Evolutionary conservation across 1,140 invertebrate genomes (phyloP).

Genomic region (Hydropsyche tenuis): DNA sequence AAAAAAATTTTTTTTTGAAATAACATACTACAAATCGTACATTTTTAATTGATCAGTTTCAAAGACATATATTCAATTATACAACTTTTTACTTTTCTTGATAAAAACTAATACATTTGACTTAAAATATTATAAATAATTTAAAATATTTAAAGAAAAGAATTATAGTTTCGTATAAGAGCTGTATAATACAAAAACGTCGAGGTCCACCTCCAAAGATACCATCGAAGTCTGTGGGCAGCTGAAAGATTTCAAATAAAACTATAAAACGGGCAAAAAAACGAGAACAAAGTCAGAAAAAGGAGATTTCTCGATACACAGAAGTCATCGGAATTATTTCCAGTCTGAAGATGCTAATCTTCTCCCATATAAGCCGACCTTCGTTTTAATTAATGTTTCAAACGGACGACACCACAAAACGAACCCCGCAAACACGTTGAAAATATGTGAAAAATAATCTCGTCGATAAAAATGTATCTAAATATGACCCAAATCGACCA

Average conservation of each 20-base stretch:
- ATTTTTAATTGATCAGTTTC: no score
- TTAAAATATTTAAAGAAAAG: no score
- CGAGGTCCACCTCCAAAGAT: neutral
- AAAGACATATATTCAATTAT: no score
- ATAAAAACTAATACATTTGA: no score
- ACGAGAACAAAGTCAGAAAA: neutral
- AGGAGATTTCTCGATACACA: conserved; percentile 29
- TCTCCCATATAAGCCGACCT: conserved; percentile 23
- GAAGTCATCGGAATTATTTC: conserved; percentile 36
- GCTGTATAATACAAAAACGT: neutral
- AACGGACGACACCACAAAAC: neutral
- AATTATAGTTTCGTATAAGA: neutral
- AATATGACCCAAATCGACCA: no score
- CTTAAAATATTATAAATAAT: no score
- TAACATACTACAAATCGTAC: no score
- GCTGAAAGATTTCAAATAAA: neutral
- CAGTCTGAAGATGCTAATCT: conserved; percentile 31
- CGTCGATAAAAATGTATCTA: no score
- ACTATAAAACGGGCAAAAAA: conserved; percentile 1
- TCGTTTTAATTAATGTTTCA: conserved; percentile 35
- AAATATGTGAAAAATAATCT: no score
- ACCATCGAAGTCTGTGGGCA: neutral
- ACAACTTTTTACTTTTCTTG: no score
- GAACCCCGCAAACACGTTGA: no score
- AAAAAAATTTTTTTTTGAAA: no score